Evolutionary conservation across 2,888 invertebrate genomes (phyloP), one percentile per base, ranked within the genome.

Genomic region (Invenusta paracnida): DNA sequence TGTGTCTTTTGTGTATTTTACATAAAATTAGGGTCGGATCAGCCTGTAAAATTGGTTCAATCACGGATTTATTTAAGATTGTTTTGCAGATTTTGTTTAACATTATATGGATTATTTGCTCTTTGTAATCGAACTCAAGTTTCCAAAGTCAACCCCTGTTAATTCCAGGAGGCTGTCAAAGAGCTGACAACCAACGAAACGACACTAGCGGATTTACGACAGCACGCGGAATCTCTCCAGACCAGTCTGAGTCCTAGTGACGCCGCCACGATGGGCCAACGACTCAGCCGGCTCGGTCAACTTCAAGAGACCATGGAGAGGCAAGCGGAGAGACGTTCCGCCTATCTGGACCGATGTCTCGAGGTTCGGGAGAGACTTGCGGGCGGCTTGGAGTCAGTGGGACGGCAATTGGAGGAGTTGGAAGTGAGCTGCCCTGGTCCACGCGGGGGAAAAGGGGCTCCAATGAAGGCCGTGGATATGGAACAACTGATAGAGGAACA

Each of bases 361-460:
- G 73, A 5, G 73, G 73, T 23, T 5, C 11, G 73, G 73, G 73
- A 73, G 73, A 5, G 27, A 23, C 73, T 73, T 13, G 73, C 73
- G 11, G 73, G 73, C 17, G 11, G 23, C 5, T 23, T 73, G 23
- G 73, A 73, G 73, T 23, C 23, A 23, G 73, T 73, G 23, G 73
- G 73, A 5, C 73, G 73, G 23, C 73, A 73, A n/a, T 25, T 73
- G 73, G 73, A 73, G 73, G 73, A 73, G 48, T 48, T 48, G 73
- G 17, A 2, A 13, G 27, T 23, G 17, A 5, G 17, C 73, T 23
- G 11, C 23, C 23, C 23, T 23, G 5, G 11, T 23, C 23, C 23
- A 73, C 2, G 2, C 11, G 5, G 11, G 11, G 48, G 48, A 48
- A 17, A 5, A 11, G 73, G 73, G 73, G 25, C 23, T 5, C 73